phyloP scores from a whole-genome alignment of 2,113 vertebrate genomes.

The Pandion haliaetus region DNA sequence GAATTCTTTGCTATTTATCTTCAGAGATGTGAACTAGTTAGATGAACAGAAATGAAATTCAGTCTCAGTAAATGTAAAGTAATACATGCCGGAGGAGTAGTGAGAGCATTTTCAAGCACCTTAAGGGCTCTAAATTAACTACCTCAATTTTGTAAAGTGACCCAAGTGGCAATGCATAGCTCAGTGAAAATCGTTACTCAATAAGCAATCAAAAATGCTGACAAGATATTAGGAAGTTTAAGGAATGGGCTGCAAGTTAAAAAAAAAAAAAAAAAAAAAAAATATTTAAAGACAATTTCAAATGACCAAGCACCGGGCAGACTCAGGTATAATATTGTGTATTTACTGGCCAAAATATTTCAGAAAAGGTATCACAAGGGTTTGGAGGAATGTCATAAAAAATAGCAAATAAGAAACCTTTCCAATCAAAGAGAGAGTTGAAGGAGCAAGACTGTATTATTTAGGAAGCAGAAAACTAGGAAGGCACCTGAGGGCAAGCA shows the following conservation, averaged over 20 bases:
- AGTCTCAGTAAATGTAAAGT: neutral
- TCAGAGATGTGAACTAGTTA: neutral
- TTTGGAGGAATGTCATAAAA: neutral
- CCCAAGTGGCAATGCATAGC: neutral
- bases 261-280: neutral
- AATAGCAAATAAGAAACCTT: neutral
- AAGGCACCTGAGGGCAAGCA: neutral
- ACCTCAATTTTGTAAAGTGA: neutral
- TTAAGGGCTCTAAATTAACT: neutral
- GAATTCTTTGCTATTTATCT: neutral
- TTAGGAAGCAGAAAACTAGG: neutral
- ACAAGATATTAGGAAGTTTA: neutral
- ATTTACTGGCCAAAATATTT: neutral
- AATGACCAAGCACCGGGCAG: neutral
- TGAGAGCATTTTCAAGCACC: neutral
- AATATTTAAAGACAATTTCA: neutral
- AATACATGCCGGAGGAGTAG: neutral
- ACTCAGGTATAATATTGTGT: neutral
- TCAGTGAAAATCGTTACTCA: neutral
- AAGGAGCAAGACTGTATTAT: neutral
- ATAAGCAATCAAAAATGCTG: neutral
- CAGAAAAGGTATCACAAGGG: neutral
- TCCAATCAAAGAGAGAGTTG: neutral
- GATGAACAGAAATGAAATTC: constrained; percentile 14
- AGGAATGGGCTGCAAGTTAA: neutral